Base-by-base conservation (phyloP, 2,888 invertebrate genomes). In the Podotricha telesiphe region DNA sequence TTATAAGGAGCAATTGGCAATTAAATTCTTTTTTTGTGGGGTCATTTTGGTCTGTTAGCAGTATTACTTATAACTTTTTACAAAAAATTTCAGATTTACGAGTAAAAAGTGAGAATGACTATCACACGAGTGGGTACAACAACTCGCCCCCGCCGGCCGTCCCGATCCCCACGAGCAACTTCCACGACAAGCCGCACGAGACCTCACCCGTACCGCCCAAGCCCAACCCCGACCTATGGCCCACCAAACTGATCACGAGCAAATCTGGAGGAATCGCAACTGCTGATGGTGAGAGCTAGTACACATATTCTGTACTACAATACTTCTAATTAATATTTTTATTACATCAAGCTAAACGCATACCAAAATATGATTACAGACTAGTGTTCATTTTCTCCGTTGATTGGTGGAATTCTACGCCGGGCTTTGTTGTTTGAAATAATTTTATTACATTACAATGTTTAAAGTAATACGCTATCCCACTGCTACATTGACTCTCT, bases 201-300 rank as follows among this genome's bases (percentile, higher is more conserved):
- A 90, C 91, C 42, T 93, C 93, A 61, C 93, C 93, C 8, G 94
- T 94, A 81, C 94, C 94, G 70, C 93, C 94, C 71, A 93, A 93
- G 74, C 94, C 94, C 47, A 94, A 94, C 81, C 94, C 94, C 68
- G 95, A 94, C 76, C 93, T 94, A 73, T 95, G 95, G 94, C 94
- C 95, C 68, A 88, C 94, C 72, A 94, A 95, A 83, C 90, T 94
- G 78, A 93, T 95, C 79, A 94, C 94, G 67, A 95, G 94, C 92
- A 96, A 97, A 90, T 96, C 96, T 80, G 96, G 96, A 75, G 95
- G 96, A 80, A 96, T 97, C 76, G 95, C 96, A 80, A 97, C 97
- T 82, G 96, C 97, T 80, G 97, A 97, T 86, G 97, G 97, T 97
- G 93, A 45, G 47, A 15, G 13, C 22, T n/a, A 42, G 20, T 8